phyloP scores from a whole-genome alignment of 2,888 invertebrate genomes.

The Orthonevra nobilis region DNA sequence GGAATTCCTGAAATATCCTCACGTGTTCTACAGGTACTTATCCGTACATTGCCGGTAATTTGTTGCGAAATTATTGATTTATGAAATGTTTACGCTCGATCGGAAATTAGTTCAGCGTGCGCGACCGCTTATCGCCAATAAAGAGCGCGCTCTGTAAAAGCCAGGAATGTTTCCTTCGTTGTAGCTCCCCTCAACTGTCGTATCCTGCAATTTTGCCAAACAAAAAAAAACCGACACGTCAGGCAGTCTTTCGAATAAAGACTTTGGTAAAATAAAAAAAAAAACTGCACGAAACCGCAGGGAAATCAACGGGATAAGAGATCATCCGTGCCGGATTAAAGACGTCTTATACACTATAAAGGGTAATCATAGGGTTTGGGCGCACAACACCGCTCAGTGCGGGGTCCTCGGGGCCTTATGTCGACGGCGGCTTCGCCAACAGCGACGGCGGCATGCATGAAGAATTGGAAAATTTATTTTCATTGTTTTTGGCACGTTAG shows the following conservation, averaged over 20 bases:
- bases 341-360: constrained; percentile 66
- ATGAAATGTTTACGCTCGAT: constrained; percentile 70
- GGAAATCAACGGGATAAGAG: constrained; percentile 69
- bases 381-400: constrained; percentile 56
- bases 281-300: constrained; percentile 60
- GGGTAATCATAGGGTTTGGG: constrained; percentile 68
- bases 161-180: constrained; percentile 37
- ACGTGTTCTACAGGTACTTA: constrained; percentile 68
- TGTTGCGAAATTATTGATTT: constrained; percentile 69
- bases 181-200: no score
- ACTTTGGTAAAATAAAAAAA: background rate
- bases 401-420: constrained; percentile 48
- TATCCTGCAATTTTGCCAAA: constrained; percentile 28
- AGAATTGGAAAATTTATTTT: constrained; percentile 66
- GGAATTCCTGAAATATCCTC: constrained; percentile 61
- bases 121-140: constrained; percentile 67
- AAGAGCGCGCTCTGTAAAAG: constrained; percentile 31
- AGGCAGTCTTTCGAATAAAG: background rate
- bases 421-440: constrained; percentile 30
- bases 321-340: constrained; percentile 70
- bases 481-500: constrained; percentile 70
- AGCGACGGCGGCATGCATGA: constrained; percentile 63
- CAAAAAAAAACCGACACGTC: background rate
- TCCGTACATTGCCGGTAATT: constrained; percentile 63
- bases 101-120: constrained; percentile 68